Percentiles rank a stretch among this genome's conserved stretches.
phyloP scores from a whole-genome alignment of 2,797 vertebrate genomes.

The Limosa lapponica region DNA sequence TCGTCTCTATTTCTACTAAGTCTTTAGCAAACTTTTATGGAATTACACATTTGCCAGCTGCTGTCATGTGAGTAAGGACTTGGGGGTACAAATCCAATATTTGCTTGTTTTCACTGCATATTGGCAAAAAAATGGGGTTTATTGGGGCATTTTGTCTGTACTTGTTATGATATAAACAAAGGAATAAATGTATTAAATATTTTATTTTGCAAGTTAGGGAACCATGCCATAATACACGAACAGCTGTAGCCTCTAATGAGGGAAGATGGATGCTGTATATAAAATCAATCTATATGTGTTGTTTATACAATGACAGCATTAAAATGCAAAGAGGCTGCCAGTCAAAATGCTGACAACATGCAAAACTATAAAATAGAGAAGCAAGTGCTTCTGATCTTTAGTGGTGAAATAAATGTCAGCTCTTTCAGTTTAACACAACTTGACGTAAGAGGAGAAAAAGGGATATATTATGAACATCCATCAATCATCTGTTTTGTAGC shows the following conservation, averaged over 20 bases:
- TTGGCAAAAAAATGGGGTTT: neutral
- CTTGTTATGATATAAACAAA: constrained; percentile 10
- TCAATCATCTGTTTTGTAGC: neutral
- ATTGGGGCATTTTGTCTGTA: neutral
- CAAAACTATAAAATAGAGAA: neutral
- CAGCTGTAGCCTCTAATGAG: constrained; percentile 48
- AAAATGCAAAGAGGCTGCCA: constrained; percentile 10
- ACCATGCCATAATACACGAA: neutral
- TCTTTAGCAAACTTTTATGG: neutral
- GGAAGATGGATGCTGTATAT: constrained; percentile 21
- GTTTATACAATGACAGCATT: constrained; percentile 5
- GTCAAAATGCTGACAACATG: constrained; percentile 48
- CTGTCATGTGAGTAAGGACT: neutral
- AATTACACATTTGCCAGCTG: neutral
- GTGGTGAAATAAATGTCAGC: neutral
- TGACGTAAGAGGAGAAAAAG: neutral
- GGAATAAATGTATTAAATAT: constrained; percentile 18
- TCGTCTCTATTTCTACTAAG: neutral
- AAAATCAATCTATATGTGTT: constrained; percentile 2
- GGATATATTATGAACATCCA: neutral
- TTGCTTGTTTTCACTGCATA: neutral
- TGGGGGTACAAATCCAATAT: neutral
- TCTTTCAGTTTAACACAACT: neutral
- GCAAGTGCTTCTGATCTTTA: neutral
- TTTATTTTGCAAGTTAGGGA: constrained; percentile 8